phyloP scores from a whole-genome alignment of 1,140 invertebrate genomes.

The Trissolcus basalis region DNA sequence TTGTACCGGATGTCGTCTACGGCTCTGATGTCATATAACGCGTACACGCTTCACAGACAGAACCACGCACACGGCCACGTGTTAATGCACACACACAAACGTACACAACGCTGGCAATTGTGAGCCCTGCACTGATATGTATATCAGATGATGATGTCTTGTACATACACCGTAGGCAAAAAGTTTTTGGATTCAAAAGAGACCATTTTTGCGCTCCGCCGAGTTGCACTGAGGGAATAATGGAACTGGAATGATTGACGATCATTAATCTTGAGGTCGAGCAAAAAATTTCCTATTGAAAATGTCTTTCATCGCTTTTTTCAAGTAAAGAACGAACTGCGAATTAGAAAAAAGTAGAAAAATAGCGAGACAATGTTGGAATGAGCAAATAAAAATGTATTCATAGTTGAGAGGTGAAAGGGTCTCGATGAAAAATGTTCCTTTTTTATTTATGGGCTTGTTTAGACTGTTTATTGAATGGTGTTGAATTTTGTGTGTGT shows the following conservation, averaged over 20 bases:
- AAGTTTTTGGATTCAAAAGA: slow-evolving; percentile 7
- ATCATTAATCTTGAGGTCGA: not conserved
- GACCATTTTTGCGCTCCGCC: not conserved
- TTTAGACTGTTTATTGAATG: too few relatives aligned
- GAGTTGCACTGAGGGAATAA: not conserved
- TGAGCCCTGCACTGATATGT: slow-evolving; percentile 17
- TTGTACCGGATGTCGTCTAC: slow-evolving; percentile 58
- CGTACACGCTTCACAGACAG: slow-evolving; percentile 42
- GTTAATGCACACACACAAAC: not conserved
- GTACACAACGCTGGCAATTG: not conserved
- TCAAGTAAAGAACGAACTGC: too few relatives aligned
- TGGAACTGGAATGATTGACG: not conserved
- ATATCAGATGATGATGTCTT: slow-evolving; percentile 34
- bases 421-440: too few relatives aligned
- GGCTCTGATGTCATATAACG: slow-evolving; percentile 53
- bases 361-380: too few relatives aligned
- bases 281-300: not conserved
- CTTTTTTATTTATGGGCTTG: too few relatives aligned
- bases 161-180: slow-evolving; percentile 10
- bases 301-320: not conserved
- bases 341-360: too few relatives aligned
- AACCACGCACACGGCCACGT: slow-evolving; percentile 1
- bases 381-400: too few relatives aligned
- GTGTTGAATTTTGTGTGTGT: too few relatives aligned
- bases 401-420: too few relatives aligned